Evolutionary conservation across 1,140 invertebrate species (phyloP), one percentile per base, ranked within the genome.

Genomic region (Bombus consobrinus): DNA sequence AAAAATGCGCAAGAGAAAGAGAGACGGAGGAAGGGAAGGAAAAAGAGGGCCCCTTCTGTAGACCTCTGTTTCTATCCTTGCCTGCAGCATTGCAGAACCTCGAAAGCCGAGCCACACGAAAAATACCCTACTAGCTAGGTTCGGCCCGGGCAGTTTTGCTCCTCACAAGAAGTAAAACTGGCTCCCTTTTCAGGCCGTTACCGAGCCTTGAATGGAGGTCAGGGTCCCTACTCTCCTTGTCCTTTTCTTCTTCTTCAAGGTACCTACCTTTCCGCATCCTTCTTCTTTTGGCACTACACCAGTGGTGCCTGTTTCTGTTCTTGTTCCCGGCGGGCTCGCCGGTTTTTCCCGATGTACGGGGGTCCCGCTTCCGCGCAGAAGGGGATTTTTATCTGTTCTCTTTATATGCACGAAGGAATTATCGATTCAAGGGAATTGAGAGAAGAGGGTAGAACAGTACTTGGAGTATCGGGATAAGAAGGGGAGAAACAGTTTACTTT

Each of bases 61-160:
- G 57, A 37, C 66, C 66, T 69, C 73, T 80, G 59, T 39, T 37
- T 78, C 87, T 68, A 79, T 81, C 68, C 64, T 68, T 47, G 34
- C 43, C 69, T 85, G 80, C 81, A 86, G 86, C 80, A 75, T 90
- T 88, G 85, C 83, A 88, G 83, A 90, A 91, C 89, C 88, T 85
- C 89, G 89, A 90, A 92, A 93, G 88, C 90, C 90, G 81, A 87
- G 74, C 85, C 80, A 18, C 47, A 90, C 87, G 86, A 89, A 92
- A 91, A 86, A 81, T 87, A 86, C 82, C 75, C 86, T 87, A 88
- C 91, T 92, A 93, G 92, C 93, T 93, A 80, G 92, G 71, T 69
- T 86, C 89, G 88, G 86, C 83, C 47, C 87, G 85, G 76, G 83
- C 90, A 82, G 86, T 85, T 88, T 73, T 39, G 34, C 57, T 80